Conservation (phyloP, 2,113 vertebrate genomes). For the Prolemur simus region DNA sequence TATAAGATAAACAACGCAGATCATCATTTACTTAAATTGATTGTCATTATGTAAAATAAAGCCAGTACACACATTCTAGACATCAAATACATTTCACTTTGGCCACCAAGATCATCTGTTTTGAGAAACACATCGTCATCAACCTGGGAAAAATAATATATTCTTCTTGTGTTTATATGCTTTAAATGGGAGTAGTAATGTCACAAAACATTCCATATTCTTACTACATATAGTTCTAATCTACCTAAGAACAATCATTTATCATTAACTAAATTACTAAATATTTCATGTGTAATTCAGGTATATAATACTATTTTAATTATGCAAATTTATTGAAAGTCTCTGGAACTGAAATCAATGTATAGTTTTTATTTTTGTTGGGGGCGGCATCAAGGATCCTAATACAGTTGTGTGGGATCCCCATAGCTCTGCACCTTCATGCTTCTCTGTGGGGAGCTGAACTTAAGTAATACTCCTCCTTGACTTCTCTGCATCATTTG, state of each 20-base stretch:
- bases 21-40: not conserved
- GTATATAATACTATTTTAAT: not conserved
- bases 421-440: not conserved
- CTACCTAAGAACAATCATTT: not conserved
- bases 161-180: not conserved
- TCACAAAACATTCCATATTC: not conserved
- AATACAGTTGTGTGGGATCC: not conserved
- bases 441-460: not conserved
- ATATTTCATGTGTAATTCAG: not conserved
- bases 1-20: not conserved
- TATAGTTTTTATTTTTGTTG: not conserved
- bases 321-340: not conserved
- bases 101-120: not conserved
- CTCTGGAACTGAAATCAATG: not conserved
- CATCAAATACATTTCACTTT: not conserved
- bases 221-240: not conserved
- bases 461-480: not conserved
- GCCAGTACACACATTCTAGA: not conserved
- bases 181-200: not conserved
- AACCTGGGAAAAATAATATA: not conserved
- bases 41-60: conserved; percentile 1
- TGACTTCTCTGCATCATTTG: not conserved
- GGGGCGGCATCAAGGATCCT: not conserved
- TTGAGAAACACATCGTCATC: not conserved
- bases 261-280: not conserved